Base-by-base conservation (phyloP, 1,140 invertebrate species). In the Trichogramma pretiosum region DNA sequence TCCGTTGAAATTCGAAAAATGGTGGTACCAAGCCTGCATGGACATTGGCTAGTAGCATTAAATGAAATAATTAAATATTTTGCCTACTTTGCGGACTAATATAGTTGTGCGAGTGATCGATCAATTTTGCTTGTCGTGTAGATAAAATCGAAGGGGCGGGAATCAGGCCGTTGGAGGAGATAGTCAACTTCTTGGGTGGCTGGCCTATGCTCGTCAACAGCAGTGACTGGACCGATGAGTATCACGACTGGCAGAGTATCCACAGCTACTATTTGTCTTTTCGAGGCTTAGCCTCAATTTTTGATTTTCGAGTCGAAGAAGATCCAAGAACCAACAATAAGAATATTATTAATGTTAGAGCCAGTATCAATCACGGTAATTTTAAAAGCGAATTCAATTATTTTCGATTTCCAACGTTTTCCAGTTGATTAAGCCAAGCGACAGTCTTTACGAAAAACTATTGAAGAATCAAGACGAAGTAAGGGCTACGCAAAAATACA, bases 11-110 rank as follows among this genome's bases (percentile, higher is more conserved):
- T 39, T 38, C n/a, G 48, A 50, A 21, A 50, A 44, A 38, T 23
- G 14, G 17, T 50, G 48, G 48, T 50, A 33, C 14, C 16, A 16
- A 23, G 37, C 41, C 5, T 50, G 48, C 42, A 44, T 33, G 36
- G 21, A 50, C 39, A 28, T 38, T 39, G 48, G 48, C n/a, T 50
- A 37, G 17, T 8, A 37, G 8, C 14, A 14, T n/a, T 14, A 34
- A 14, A 9, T n/a, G n/a, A 34, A 11, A 34, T 34, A 16, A 34
- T n/a, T 11, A 34, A 35, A 23, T 18, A 43, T 5, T 43, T 43
- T 32, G 28, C 17, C 30, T n/a, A n/a, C n/a, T n/a, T n/a, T n/a
- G n/a, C n/a, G n/a, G n/a, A n/a, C n/a, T n/a, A n/a, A n/a, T n/a
- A n/a, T n/a, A n/a, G n/a, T n/a, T n/a, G n/a, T n/a, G 22, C 24